Base-by-base conservation (phyloP, 2,888 invertebrate genomes). In the Ceramica pisi region DNA sequence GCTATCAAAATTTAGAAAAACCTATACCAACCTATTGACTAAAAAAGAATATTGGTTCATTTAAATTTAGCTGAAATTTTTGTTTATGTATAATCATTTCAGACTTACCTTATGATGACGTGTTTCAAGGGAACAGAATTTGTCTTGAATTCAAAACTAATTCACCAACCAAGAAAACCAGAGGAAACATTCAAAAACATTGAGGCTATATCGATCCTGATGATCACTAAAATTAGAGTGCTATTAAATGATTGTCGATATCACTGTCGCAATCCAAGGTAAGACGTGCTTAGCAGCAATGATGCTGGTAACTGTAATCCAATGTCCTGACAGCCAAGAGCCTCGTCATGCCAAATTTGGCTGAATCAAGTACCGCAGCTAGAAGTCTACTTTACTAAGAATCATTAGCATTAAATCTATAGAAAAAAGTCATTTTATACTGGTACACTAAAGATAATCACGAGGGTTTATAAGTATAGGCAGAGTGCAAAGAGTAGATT, bases 261-360 rank as follows among this genome's bases (percentile, higher is more conserved):
- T 23, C 31, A 23, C 1, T 68, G 14, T 51, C 19, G 44, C 23
- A 44, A 71, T 7, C 9, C 5, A 10, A 2, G 9, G 31, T n/a
- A 23, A 16, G 2, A 68, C 68, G 35, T 68, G 53, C 35, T 44
- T 35, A 53, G 44, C 53, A 53, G 51, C 7, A 23, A 35, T 44
- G 19, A 68, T 31, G 14, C 44, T 19, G 71, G 23, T 53, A 12
- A 35, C 31, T 35, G n/a, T 35, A 31, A 35, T 31, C 9, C 19
- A 51, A 6, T 41, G 21, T 14, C n/a, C n/a, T 53, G 44, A n/a
- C 53, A 71, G 23, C 14, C 12, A 71, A 44, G 23, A 53, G 10
- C 71, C 53, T 68, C 8, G 53, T 35, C 71, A 44, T 16, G 0
- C 44, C 71, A 12, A 71, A 71, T 44, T 35, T 14, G 44, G 16